Evolutionary conservation across 2,113 vertebrate species (phyloP).

Genomic region (Pelecanus crispus): DNA sequence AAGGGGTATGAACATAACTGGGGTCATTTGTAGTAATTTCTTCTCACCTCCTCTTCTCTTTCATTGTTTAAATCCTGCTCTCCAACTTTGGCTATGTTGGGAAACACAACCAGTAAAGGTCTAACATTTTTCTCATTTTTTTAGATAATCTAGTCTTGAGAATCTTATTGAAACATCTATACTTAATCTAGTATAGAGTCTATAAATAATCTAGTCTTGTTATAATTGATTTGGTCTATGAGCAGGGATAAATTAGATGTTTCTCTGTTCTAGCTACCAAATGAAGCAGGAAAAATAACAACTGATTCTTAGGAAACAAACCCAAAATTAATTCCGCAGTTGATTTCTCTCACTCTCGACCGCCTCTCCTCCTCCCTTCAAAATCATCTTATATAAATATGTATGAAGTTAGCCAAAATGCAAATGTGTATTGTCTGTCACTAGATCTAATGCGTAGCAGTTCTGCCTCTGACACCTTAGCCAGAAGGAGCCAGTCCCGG

Average conservation of each 20-base stretch:
- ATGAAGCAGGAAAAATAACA: neutral
- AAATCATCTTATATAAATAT: neutral
- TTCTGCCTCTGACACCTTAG: neutral
- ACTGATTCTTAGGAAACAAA: neutral
- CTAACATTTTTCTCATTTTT: neutral
- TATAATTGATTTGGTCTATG: neutral
- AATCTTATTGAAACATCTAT: neutral
- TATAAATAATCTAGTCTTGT: neutral
- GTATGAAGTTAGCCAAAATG: neutral
- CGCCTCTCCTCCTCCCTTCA: neutral
- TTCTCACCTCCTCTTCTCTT: neutral
- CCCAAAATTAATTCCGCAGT: neutral
- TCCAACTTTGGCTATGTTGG: neutral
- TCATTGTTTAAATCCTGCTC: neutral
- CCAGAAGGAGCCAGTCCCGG: neutral
- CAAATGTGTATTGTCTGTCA: neutral
- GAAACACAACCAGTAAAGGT: neutral
- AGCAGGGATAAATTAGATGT: neutral
- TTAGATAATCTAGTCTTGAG: neutral
- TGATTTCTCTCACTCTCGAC: neutral
- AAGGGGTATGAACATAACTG: neutral
- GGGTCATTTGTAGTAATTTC: neutral
- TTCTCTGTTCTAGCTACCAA: neutral
- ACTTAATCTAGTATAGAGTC: neutral
- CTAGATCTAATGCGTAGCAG: neutral